These are phyloP conservation scores for Parazoanthus darwini DNA, from an alignment of 92 coral and sea anemone species.

Conservation along the genomic window DNA sequence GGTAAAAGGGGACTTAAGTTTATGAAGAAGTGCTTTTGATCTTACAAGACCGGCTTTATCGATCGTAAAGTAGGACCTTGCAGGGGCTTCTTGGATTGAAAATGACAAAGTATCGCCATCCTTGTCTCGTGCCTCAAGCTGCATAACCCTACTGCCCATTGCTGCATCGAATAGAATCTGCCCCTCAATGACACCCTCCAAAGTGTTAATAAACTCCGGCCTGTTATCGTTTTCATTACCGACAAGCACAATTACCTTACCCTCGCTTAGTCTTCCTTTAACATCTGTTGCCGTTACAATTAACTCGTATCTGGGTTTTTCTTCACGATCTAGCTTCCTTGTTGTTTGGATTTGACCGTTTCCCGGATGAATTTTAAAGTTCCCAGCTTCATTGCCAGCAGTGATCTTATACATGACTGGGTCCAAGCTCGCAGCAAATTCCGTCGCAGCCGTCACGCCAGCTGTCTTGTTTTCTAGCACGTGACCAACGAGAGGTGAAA, in stretches of 20 bases:
- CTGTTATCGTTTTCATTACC: conserved; percentile 81
- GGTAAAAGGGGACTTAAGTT: conserved; percentile 56
- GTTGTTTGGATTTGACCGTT: conserved; percentile 72
- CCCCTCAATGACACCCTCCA: conserved; percentile 63
- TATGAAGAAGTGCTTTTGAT: conserved; percentile 51
- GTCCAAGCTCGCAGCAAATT: conserved; percentile 75
- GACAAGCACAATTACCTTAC: conserved; percentile 62
- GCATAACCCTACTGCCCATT: conserved; percentile 62
- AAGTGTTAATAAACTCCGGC: conserved; percentile 62
- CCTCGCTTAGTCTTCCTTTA: conserved; percentile 72
- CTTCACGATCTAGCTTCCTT: conserved; percentile 79
- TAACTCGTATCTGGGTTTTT: conserved; percentile 62
- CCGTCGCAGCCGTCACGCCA: conserved; percentile 62
- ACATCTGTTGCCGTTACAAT: conserved; percentile 87
- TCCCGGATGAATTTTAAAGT: conserved; percentile 68
- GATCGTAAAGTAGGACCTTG: conserved; percentile 62
- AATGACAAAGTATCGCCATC: conserved; percentile 74
- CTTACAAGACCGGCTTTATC: conserved; percentile 57
- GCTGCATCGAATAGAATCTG: conserved; percentile 64
- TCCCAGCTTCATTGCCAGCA: conserved; percentile 64
- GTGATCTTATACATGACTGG: conserved; percentile 71
- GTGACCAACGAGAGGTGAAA: conserved; percentile 53
- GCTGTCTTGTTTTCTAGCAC: conserved; percentile 68
- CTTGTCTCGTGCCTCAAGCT: conserved; percentile 66
- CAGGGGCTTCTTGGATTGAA: conserved; percentile 57